Evolutionary conservation across 2,113 vertebrate genomes (phyloP), one percentile per base, ranked within the genome.

Genomic region (Etheostoma spectabile): DNA sequence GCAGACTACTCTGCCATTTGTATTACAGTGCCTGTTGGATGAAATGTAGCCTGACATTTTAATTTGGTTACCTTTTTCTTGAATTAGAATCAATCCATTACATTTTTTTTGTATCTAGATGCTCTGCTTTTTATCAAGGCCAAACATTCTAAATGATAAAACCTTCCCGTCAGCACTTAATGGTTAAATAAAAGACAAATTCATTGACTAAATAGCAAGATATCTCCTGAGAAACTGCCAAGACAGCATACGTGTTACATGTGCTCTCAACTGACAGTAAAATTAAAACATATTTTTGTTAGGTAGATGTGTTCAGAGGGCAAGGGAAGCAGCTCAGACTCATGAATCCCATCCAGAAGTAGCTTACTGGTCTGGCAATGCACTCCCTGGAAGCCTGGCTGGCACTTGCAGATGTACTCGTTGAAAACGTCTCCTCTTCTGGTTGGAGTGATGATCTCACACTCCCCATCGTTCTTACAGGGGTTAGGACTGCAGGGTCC

Each of bases 331-430:
- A 55, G 35, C 46, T 83, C 49, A 45, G 49, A 51, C 19, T 53
- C 3, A 14, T 49, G 18, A 56, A 60, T 49, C 57, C 3, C 16
- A 69, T 33, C 2, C 35, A 69, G 48, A 59, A 46, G 48, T 13
- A 38, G 89, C 97, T 96, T 90, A 98, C 97, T 96, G 89, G 92
- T 96, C 85, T 99, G 97, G 90, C 98, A 99, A 93, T 97, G 96
- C 72, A 69, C 86, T 30, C 98, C 98, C 14, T 94, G 89, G 0
- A 96, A 99, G 2, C 97, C 98, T 0, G 56, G 79, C 0, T 93
- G 94, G 82, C 98, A 99, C 52, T 91, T 95, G 95, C 98, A 99
- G 90, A 95, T 7, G 62, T 98, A 99, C 59, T 96, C 94, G 0
- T 91, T 94, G 88, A 99, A 99, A 83, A 97, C 95, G 0, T 99